A percentile compares a stretch with the other conserved stretches of the same genome.
Evolutionary conservation across 1,140 invertebrate genomes (phyloP).

Genomic region (Saccostrea echinata): DNA sequence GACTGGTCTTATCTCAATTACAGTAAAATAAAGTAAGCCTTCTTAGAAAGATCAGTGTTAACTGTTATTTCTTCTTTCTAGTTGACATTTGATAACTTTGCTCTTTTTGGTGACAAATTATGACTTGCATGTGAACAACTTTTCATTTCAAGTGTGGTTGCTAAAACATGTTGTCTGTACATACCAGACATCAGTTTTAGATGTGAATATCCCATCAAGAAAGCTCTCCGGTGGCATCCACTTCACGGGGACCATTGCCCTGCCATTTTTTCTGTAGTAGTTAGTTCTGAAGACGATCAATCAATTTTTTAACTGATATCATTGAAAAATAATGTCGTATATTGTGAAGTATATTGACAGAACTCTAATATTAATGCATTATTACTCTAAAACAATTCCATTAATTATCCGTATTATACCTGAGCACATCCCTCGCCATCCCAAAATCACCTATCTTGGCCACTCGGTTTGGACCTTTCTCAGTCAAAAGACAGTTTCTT

Average conservation of each 20-base stretch:
- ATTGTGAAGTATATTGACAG: no score
- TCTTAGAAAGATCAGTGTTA: no score
- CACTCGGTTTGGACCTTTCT: slow-evolving; percentile 87
- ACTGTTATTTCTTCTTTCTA: no score
- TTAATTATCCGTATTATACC: slow-evolving; percentile 25
- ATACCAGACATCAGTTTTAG: slow-evolving; percentile 85
- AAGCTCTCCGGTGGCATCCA: slow-evolving; percentile 79
- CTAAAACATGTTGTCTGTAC: slow-evolving; percentile 54
- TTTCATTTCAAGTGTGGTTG: not conserved
- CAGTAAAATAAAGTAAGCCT: no score
- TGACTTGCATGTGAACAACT: not conserved
- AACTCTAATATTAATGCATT: no score
- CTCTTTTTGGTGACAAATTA: not conserved
- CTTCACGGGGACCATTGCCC: slow-evolving; percentile 76
- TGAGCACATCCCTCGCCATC: slow-evolving; percentile 79
- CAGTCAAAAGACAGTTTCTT: slow-evolving; percentile 93
- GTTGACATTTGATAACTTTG: no score
- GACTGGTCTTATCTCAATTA: no score
- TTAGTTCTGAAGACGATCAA: slow-evolving; percentile 70
- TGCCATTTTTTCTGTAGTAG: slow-evolving; percentile 79
- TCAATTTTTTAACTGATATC: not conserved
- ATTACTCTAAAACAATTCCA: no score
- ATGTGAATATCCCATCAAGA: slow-evolving; percentile 73
- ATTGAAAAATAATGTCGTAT: no score
- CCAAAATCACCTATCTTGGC: slow-evolving; percentile 82